Conservation (phyloP, 2,888 invertebrate genomes). For the Andrena marginata region DNA sequence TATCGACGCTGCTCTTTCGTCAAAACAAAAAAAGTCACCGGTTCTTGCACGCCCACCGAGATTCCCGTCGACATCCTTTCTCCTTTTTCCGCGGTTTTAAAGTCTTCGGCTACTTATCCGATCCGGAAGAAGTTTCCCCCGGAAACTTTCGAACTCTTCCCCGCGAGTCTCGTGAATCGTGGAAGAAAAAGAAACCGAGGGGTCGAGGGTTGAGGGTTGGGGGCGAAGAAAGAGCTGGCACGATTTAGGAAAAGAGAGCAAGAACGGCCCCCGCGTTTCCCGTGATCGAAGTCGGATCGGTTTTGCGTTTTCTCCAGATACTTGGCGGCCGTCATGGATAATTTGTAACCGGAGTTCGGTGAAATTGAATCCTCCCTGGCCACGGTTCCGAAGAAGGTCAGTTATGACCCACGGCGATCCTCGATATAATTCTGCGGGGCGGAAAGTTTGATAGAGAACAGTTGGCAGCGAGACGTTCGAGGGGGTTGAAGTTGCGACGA, state of each 20-base stretch:
- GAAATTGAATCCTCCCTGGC: slow-evolving; percentile 40
- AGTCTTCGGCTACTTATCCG: slow-evolving; percentile 54
- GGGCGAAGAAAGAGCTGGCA: background rate
- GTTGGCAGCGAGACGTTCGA: slow-evolving; percentile 4
- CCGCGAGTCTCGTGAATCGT: slow-evolving; percentile 10
- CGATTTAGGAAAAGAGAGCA: background rate
- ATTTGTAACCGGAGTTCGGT: slow-evolving; percentile 28
- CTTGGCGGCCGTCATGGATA: slow-evolving; percentile 6
- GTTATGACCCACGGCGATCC: slow-evolving; percentile 40
- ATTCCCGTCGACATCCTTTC: slow-evolving; percentile 23
- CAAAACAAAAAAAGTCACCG: slow-evolving; percentile 14
- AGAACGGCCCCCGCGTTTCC: slow-evolving; percentile 2
- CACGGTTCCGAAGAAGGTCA: slow-evolving; percentile 28
- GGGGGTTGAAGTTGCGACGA: slow-evolving; percentile 20
- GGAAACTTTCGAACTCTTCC: slow-evolving; percentile 43
- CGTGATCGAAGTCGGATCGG: background rate
- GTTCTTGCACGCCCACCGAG: slow-evolving; percentile 27
- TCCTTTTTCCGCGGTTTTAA: slow-evolving; percentile 53
- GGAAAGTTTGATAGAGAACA: slow-evolving; percentile 52
- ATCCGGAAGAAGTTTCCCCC: slow-evolving; percentile 39
- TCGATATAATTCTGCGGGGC: slow-evolving; percentile 38
- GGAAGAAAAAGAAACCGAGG: background rate
- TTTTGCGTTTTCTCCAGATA: slow-evolving; percentile 23
- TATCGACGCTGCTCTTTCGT: slow-evolving; percentile 19
- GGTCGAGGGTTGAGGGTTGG: background rate